These are phyloP conservation scores for Archivesica marissinica DNA, from an alignment of 1,140 invertebrate genomes.

Conservation along the genomic window DNA sequence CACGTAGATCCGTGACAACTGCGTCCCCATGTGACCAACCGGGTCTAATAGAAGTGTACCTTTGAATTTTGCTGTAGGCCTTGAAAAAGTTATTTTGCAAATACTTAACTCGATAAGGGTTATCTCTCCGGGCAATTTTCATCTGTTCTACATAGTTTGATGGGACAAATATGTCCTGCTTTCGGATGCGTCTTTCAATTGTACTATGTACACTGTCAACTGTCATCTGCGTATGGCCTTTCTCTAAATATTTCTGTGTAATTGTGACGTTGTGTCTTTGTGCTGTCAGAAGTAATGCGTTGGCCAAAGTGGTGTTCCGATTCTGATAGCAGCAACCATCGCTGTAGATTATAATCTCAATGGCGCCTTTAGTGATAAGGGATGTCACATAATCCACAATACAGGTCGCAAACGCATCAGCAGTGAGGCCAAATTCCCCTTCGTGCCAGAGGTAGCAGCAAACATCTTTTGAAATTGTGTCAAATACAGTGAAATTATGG, in stretches of 20 bases:
- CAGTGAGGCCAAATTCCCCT: constrained; percentile 24
- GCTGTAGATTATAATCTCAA: constrained; percentile 24
- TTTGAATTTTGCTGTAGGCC: no score
- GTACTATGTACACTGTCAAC: constrained; percentile 15
- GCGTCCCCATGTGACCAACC: no score
- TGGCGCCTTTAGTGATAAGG: no score
- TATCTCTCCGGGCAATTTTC: no score
- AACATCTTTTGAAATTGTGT: constrained; percentile 6
- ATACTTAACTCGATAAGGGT: constrained; percentile 11
- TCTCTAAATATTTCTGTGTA: constrained; percentile 34
- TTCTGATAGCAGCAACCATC: constrained; percentile 36
- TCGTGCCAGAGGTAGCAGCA: no score
- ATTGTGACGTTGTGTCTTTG: neutral
- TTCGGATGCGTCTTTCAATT: constrained; percentile 17
- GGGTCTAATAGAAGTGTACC: no score
- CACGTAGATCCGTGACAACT: no score
- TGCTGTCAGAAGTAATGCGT: neutral
- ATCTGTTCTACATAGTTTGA: no score
- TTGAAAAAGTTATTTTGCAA: constrained; percentile 22
- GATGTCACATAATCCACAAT: no score
- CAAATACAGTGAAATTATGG: constrained; percentile 50
- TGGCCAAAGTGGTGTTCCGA: constrained; percentile 4
- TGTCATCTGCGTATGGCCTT: constrained; percentile 32
- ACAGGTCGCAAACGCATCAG: no score
- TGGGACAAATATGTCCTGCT: constrained; percentile 25